Evolutionary conservation across 2,888 invertebrate genomes (phyloP).

Genomic region (Blastobasis adustella): DNA sequence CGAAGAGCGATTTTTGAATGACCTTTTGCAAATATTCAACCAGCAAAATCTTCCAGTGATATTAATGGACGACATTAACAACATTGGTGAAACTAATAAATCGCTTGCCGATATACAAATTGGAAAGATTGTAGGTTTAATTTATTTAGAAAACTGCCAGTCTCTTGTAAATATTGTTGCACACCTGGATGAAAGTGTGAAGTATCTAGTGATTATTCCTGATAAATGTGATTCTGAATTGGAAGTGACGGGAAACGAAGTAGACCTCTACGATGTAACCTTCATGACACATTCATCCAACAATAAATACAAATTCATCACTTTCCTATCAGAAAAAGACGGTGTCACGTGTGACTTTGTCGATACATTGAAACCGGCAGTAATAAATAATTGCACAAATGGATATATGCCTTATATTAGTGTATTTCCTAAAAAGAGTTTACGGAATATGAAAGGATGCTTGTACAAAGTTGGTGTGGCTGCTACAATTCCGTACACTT

Average conservation of each 20-base stretch:
- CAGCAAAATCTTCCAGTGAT: too few relatives aligned
- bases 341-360: slow-evolving; percentile 25
- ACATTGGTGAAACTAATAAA: too few relatives aligned
- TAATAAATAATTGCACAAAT: slow-evolving; percentile 31
- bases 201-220: slow-evolving; percentile 28
- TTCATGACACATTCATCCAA: slow-evolving; percentile 24
- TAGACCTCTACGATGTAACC: slow-evolving; percentile 28
- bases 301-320: slow-evolving; percentile 17
- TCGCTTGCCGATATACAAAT: neutral
- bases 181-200: slow-evolving; percentile 17
- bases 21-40: too few relatives aligned
- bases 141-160: slow-evolving; percentile 22
- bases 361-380: slow-evolving; percentile 12
- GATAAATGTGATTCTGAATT: slow-evolving; percentile 15
- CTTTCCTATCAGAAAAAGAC: slow-evolving; percentile 32
- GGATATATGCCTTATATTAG: slow-evolving; percentile 18
- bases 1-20: too few relatives aligned
- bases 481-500: slow-evolving; percentile 36
- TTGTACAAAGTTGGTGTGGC: slow-evolving; percentile 42
- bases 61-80: too few relatives aligned
- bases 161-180: slow-evolving; percentile 12
- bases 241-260: slow-evolving; percentile 15
- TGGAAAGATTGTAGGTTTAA: slow-evolving; percentile 17
- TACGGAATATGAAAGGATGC: slow-evolving; percentile 38
- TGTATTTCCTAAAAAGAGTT: slow-evolving; percentile 33